Conservation (phyloP, 1,140 invertebrate genomes). For the Drosophila littoralis region DNA sequence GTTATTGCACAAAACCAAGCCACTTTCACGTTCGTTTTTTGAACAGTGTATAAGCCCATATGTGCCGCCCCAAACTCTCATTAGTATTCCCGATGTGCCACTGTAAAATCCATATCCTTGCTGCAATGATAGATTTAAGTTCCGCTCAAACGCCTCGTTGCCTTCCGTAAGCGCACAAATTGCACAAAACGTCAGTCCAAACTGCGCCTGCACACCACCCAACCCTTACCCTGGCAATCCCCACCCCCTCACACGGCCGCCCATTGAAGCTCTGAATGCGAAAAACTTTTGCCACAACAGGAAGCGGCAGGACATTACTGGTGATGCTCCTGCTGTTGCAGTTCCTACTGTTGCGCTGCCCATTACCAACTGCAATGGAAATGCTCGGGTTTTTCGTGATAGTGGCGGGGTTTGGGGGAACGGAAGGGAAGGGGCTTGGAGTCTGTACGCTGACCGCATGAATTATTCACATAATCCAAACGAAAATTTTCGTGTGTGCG, state of each 20-base stretch:
- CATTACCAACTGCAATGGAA: slow-evolving; percentile 51
- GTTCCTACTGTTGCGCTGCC: slow-evolving; percentile 12
- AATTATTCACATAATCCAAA: slow-evolving; percentile 48
- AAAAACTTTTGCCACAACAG: slow-evolving; percentile 47
- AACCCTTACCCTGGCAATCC: background rate
- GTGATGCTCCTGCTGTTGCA: slow-evolving; percentile 16
- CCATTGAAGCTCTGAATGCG: background rate
- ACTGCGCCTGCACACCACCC: background rate
- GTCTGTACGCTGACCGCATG: slow-evolving; percentile 38
- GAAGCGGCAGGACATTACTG: slow-evolving; percentile 30
- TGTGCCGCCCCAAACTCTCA: slow-evolving; percentile 27
- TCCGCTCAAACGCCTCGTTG: slow-evolving; percentile 56
- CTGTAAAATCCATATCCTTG: slow-evolving; percentile 51
- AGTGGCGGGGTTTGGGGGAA: slow-evolving; percentile 6
- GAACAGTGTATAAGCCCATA: background rate
- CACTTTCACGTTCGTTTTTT: background rate
- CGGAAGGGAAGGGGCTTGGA: background rate
- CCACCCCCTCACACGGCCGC: background rate
- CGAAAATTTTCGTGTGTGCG: slow-evolving; percentile 20
- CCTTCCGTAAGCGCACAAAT: slow-evolving; percentile 35
- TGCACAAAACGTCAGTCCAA: slow-evolving; percentile 38
- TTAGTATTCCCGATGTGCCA: slow-evolving; percentile 45
- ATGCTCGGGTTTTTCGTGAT: slow-evolving; percentile 11
- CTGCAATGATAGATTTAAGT: slow-evolving; percentile 66
- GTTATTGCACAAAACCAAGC: background rate